Conservation (phyloP, 2,797 vertebrate genomes). For the Acomys russatus region DNA sequence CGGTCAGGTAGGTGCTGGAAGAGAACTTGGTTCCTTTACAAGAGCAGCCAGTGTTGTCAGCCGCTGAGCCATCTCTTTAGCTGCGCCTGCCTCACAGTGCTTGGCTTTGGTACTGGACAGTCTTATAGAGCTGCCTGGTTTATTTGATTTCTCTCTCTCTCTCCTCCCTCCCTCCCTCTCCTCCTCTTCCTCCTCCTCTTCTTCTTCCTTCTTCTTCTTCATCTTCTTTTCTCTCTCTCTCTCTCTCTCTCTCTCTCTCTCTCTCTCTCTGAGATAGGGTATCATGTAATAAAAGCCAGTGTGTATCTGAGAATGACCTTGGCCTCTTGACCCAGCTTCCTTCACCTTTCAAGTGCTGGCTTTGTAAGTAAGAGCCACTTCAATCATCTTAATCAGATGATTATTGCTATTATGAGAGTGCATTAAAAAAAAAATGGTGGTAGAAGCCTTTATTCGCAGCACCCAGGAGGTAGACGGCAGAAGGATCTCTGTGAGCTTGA, state of each 20-base stretch:
- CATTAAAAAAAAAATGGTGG: conserved; percentile 37
- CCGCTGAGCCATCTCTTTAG: background rate
- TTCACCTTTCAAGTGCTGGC: background rate
- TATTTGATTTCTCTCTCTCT: background rate
- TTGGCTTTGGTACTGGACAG: background rate
- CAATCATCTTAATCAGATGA: background rate
- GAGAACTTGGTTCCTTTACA: background rate
- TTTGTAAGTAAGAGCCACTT: background rate
- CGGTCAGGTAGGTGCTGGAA: background rate
- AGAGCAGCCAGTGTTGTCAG: background rate
- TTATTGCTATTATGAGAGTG: conserved; percentile 24
- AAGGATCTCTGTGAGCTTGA: background rate
- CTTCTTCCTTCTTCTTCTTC: too few relatives aligned
- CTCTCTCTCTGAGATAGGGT: background rate
- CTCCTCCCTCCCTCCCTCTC: too few relatives aligned
- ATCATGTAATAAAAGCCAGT: background rate
- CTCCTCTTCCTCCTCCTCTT: too few relatives aligned
- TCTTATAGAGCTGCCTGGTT: background rate
- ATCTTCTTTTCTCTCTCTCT: too few relatives aligned
- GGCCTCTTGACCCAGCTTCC: background rate
- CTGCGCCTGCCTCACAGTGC: background rate
- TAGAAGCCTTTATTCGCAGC: background rate
- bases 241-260: too few relatives aligned
- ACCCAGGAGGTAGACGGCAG: background rate
- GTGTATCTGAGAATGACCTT: too few relatives aligned